Percentiles rank a stretch among this genome's conserved stretches.
These are phyloP conservation scores for Polyommatus iphigenia DNA, from an alignment of 2,888 invertebrate genomes.

Conservation along the genomic window DNA sequence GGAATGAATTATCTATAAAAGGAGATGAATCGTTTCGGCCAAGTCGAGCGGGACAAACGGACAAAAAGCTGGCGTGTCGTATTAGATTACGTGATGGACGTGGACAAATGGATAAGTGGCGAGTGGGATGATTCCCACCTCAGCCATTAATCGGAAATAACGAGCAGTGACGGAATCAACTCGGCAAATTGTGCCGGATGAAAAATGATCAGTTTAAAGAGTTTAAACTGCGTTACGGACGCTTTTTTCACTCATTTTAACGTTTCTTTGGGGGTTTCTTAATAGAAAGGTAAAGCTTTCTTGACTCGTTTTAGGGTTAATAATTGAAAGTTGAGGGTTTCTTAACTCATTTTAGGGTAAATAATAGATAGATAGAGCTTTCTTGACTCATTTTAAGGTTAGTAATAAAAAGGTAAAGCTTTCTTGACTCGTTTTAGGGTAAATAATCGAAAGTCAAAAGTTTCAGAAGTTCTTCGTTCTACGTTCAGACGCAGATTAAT, in stretches of 20 bases:
- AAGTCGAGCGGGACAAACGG: slow-evolving; percentile 62
- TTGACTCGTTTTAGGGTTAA: too few species aligned
- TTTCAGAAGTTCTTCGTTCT: too few species aligned
- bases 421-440: too few species aligned
- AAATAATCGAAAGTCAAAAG: not conserved
- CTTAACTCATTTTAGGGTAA: too few species aligned
- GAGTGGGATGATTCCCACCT: slow-evolving; percentile 67
- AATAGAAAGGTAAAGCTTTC: too few species aligned
- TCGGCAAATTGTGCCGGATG: not conserved
- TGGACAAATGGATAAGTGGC: slow-evolving; percentile 79
- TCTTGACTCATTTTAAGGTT: too few species aligned
- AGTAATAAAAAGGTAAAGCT: too few species aligned
- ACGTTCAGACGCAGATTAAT: too few species aligned
- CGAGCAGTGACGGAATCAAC: slow-evolving; percentile 57
- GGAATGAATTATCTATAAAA: slow-evolving; percentile 58
- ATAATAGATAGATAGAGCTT: too few species aligned
- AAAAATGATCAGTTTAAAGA: not conserved
- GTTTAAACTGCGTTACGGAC: not conserved
- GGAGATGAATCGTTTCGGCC: slow-evolving; percentile 57
- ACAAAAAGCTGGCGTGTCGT: slow-evolving; percentile 78
- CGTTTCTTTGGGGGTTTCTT: too few species aligned
- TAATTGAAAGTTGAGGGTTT: not conserved
- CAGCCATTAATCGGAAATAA: slow-evolving; percentile 61
- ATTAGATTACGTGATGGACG: slow-evolving; percentile 78
- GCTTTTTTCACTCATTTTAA: not conserved